Conservation (phyloP, 2,888 invertebrate species). For the Aromia moschata region DNA sequence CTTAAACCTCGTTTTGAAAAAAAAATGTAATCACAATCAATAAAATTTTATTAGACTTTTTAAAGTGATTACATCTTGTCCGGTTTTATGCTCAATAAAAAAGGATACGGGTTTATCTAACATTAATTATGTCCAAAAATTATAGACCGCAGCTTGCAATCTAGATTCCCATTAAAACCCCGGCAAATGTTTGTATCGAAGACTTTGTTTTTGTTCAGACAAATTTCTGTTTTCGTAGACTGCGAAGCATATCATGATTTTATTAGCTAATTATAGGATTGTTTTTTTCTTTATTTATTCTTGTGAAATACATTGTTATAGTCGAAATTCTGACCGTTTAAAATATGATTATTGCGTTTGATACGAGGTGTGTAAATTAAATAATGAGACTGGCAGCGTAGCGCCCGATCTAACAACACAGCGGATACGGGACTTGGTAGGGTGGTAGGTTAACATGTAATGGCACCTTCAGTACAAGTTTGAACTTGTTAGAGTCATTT, state of each 20-base stretch:
- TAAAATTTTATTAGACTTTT: neutral
- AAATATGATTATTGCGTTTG: slow-evolving; percentile 6
- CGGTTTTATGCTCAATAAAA: neutral
- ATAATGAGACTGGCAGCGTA: no score
- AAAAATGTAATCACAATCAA: slow-evolving; percentile 2
- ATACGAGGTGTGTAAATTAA: no score
- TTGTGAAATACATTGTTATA: slow-evolving; percentile 1
- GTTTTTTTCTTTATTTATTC: slow-evolving; percentile 4
- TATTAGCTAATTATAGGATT: no score
- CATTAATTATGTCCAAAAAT: slow-evolving; percentile 1
- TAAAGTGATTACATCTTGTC: neutral
- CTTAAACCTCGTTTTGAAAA: slow-evolving; percentile 1
- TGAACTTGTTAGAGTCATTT: no score
- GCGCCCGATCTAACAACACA: no score
- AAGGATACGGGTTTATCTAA: neutral
- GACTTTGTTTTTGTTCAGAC: no score
- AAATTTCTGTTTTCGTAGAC: no score
- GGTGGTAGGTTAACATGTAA: no score
- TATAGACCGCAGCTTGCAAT: slow-evolving; percentile 4
- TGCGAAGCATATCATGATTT: no score
- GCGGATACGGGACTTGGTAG: no score
- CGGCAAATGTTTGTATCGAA: neutral
- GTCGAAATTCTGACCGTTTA: neutral
- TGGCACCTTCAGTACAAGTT: no score
- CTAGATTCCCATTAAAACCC: neutral